Evolutionary conservation across 2,888 invertebrate genomes (phyloP), one percentile per base, ranked within the genome.

Genomic region (Ferrisia virgata): DNA sequence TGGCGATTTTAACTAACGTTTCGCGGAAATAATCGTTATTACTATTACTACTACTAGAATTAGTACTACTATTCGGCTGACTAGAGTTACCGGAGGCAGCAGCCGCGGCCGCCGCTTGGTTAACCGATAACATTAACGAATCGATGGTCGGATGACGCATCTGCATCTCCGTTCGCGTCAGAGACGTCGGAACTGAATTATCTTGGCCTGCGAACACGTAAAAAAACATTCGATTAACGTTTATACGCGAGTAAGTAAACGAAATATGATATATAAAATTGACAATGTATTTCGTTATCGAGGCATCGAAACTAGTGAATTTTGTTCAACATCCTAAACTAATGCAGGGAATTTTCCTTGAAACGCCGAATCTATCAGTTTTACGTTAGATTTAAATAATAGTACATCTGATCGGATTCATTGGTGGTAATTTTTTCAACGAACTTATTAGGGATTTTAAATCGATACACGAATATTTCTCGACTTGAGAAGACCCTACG

Each of bases 1-100:
- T 91, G 0, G 94, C 94, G 87, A 94, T 94, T 87, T 94, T 94
- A 2, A 94, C 92, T 15, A 94, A 90, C 36, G 94, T 93, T 87
- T 94, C 94, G 87, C 94, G 94, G 88, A 94, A 94, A 89, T 90
- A 89, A n/a, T 43, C 36, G 40, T 83, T 83, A 64, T 58, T 64
- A 91, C 91, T 87, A 89, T 86, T 85, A 58, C 11, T 33, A 80
- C 80, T 15, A 72, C 13, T 72, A 72, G 72, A 72, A 72, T 72
- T 72, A 72, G 72, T 33, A 28, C 72, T 69, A 31, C 43, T 53
- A n/a, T 53, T 81, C 47, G 33, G 33, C 33, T 53, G 33, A 47
- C 81, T 81, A 33, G 33, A 47, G 69, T 72, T 82, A 82, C 69
- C 69, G 64, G 69, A 15, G 39, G 64, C 39, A 22, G 82, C 64